Evolutionary conservation across 2,888 invertebrate species (phyloP), one percentile per base, ranked within the genome.

Genomic region (Tenthredo scrophulariae): DNA sequence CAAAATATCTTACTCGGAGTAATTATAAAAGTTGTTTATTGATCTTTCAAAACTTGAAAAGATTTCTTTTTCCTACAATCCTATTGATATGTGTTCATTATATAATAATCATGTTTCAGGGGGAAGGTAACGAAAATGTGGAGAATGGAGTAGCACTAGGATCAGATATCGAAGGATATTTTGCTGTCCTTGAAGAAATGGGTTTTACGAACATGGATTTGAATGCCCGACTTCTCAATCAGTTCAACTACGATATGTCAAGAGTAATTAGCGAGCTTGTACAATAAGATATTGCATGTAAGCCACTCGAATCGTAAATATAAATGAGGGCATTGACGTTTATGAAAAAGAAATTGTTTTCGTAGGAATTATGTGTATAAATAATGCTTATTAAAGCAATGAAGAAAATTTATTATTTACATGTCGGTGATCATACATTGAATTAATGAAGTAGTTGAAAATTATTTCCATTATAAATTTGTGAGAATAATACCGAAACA

Each of bases 121-220:
- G 83, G 50, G 83, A 67, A 29, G 46, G n/a, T 67, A 10, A 46
- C 54, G 83, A 67, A 29, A 22, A 70, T 33, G 50, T 67, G 15
- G 83, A 83, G 18, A 67, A 65, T 29, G 83, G 67, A n/a, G n/a
- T 65, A 67, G 43, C 80, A 37, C 29, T 46, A n/a, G 50, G 46
- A 10, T 43, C 67, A 3, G 70, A 67, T 5, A 33, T 83, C 46
- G 93, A 93, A 85, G 91, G 89, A 26, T 92, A 91, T 84, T 88
- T 94, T 65, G 88, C 90, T 65, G 89, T 91, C n/a, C 88, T 94
- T 62, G 88, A 91, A 5, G 94, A 94, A 86, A 94, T 94, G 94
- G 94, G 94, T 22, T 94, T 94, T 87, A 90, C 89, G 88, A 91
- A 94, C 86, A 88, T 91, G 77, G 92, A 93, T 86, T 87, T 93